Evolutionary conservation across 2,797 vertebrate genomes (phyloP).

Genomic region (Syncerus caffer): DNA sequence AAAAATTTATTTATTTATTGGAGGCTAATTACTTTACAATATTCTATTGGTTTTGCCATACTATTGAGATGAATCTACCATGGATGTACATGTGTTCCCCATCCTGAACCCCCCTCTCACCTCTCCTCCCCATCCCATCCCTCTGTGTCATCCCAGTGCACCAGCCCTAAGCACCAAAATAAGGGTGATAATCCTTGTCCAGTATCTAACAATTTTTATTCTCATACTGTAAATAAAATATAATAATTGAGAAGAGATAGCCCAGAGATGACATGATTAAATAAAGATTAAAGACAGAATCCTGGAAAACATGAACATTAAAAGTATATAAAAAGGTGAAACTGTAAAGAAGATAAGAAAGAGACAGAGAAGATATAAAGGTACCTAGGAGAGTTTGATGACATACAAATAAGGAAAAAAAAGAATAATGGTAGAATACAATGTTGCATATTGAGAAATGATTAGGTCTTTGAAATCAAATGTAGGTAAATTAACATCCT

Average conservation of each 20-base stretch:
- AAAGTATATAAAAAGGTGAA: background rate
- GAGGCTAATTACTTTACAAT: too few relatives aligned
- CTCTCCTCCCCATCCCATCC: too few relatives aligned
- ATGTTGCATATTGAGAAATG: background rate
- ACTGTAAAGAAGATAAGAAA: background rate
- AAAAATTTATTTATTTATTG: too few relatives aligned
- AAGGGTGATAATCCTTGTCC: background rate
- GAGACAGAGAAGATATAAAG: background rate
- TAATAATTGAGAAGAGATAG: background rate
- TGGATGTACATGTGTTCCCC: too few relatives aligned
- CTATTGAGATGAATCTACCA: too few relatives aligned
- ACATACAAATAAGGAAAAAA: background rate
- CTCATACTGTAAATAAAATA: background rate
- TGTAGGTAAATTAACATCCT: background rate
- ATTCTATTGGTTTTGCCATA: too few relatives aligned
- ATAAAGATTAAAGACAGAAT: constrained; percentile 22
- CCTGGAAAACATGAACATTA: background rate
- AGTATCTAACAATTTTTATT: background rate
- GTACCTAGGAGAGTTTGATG: background rate
- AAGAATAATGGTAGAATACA: background rate
- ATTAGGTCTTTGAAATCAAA: background rate
- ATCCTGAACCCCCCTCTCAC: too few relatives aligned
- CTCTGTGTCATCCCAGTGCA: too few relatives aligned
- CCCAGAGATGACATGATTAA: background rate
- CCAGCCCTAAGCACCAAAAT: background rate